Evolutionary conservation across 2,113 vertebrate genomes (phyloP).

Genomic region (Rhinolophus sinicus): DNA sequence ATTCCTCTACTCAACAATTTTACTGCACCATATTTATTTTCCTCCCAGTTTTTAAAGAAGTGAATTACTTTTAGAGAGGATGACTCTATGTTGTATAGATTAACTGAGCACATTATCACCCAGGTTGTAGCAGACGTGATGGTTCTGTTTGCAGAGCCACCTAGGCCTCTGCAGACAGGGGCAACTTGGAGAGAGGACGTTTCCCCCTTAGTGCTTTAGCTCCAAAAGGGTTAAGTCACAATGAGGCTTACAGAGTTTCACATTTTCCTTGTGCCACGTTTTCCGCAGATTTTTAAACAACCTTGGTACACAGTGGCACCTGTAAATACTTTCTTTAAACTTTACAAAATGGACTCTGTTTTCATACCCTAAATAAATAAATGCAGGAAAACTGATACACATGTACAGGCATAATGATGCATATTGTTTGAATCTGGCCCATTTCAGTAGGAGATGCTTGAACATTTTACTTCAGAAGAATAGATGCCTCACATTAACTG

Average conservation of each 20-base stretch:
- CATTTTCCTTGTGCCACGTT: conserved; percentile 70
- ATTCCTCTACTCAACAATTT: conserved; percentile 89
- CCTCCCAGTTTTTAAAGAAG: conserved; percentile 85
- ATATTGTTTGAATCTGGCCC: conserved; percentile 37
- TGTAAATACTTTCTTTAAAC: conserved; percentile 64
- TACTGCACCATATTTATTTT: conserved; percentile 90
- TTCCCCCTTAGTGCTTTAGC: background rate
- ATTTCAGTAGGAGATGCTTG: conserved; percentile 61
- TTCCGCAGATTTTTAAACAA: conserved; percentile 79
- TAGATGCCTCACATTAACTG: conserved; percentile 51
- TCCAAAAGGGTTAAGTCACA: conserved; percentile 80
- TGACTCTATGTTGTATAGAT: conserved; percentile 80
- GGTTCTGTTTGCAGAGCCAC: conserved; percentile 56
- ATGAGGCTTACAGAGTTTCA: conserved; percentile 67
- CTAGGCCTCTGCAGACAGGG: conserved; percentile 50
- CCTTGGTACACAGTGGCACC: conserved; percentile 57
- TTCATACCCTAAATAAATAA: conserved; percentile 71
- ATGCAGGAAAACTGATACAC: conserved; percentile 23
- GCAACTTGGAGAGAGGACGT: background rate
- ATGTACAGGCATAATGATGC: background rate
- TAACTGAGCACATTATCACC: conserved; percentile 83
- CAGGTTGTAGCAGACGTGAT: conserved; percentile 69
- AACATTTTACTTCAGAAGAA: conserved; percentile 70
- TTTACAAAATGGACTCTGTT: conserved; percentile 52
- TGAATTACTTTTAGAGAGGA: conserved; percentile 85